Evolutionary conservation across 2,888 invertebrate species (phyloP).

Genomic region (Argynnis bischoffii): DNA sequence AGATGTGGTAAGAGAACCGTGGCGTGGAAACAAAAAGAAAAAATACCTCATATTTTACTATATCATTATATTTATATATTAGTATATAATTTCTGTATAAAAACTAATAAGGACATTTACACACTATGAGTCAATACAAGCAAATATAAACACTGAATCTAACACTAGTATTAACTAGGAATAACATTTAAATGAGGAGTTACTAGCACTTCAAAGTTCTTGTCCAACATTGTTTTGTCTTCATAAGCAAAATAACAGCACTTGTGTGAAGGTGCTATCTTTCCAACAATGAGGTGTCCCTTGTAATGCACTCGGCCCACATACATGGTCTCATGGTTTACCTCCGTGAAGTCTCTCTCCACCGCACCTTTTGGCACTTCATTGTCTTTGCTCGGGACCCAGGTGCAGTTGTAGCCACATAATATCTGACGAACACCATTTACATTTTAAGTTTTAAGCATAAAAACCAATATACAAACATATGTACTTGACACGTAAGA

Average conservation of each 20-base stretch:
- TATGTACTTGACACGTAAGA: too few species aligned
- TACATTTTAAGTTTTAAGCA: too few species aligned
- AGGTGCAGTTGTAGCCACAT: constrained; percentile 2
- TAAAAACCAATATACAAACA: too few species aligned
- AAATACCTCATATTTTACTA: too few species aligned
- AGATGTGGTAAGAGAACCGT: too few species aligned
- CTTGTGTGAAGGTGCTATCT: constrained; percentile 85
- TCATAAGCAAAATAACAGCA: constrained; percentile 86
- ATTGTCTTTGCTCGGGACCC: background rate
- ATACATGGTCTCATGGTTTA: constrained; percentile 39
- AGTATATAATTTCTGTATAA: too few species aligned
- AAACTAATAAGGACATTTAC: too few species aligned
- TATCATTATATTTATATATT: too few species aligned
- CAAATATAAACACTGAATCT: too few species aligned
- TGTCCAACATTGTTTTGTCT: background rate
- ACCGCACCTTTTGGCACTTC: background rate
- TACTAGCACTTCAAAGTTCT: background rate
- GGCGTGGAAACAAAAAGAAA: too few species aligned
- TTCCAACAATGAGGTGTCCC: constrained; percentile 90
- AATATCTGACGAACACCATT: background rate
- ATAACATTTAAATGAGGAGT: background rate
- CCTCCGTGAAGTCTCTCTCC: background rate
- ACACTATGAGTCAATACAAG: too few species aligned
- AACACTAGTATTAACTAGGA: background rate
- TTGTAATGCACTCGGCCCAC: constrained; percentile 32